Percentiles rank a stretch among this genome's conserved stretches.
Evolutionary conservation across 2,113 vertebrate species (phyloP).

Genomic region (Stomatorhinus ivindoensis): DNA sequence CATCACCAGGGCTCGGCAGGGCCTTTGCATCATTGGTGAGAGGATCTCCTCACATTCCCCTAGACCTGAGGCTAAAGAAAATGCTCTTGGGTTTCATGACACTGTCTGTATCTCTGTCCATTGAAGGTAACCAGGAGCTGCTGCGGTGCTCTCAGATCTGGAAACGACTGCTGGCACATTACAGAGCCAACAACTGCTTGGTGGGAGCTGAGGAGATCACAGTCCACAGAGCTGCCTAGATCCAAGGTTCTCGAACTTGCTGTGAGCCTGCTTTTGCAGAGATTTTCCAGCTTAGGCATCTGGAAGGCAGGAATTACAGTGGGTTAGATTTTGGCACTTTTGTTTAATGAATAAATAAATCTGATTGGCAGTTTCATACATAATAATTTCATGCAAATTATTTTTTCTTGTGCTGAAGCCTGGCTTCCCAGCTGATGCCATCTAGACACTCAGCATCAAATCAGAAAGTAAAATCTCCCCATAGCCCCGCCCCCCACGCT

Average conservation of each 20-base stretch:
- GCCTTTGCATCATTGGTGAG: conserved; percentile 81
- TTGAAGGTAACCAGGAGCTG: conserved; percentile 69
- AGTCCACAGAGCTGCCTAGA: conserved; percentile 2
- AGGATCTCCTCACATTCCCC: neutral
- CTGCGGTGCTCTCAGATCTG: conserved; percentile 63
- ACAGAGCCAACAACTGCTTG: conserved; percentile 37
- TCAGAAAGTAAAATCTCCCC: neutral
- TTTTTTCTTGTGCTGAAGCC: neutral
- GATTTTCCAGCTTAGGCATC: neutral
- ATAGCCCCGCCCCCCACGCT: neutral
- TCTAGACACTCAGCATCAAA: neutral
- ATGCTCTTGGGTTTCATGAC: neutral
- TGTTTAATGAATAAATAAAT: neutral
- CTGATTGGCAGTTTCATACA: neutral
- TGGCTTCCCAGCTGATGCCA: neutral
- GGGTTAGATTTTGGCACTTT: neutral
- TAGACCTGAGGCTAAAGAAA: conserved; percentile 19
- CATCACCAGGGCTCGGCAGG: conserved; percentile 80
- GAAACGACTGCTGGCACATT: conserved; percentile 63
- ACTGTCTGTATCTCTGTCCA: neutral
- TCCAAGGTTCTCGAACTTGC: neutral
- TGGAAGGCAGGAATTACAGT: neutral
- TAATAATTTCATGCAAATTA: neutral
- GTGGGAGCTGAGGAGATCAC: conserved; percentile 48
- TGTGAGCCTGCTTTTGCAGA: neutral